Percentiles rank a stretch among this genome's conserved stretches.
phyloP scores from a whole-genome alignment of 1,140 invertebrate species.

The Cyrtorhinus lividipennis region DNA sequence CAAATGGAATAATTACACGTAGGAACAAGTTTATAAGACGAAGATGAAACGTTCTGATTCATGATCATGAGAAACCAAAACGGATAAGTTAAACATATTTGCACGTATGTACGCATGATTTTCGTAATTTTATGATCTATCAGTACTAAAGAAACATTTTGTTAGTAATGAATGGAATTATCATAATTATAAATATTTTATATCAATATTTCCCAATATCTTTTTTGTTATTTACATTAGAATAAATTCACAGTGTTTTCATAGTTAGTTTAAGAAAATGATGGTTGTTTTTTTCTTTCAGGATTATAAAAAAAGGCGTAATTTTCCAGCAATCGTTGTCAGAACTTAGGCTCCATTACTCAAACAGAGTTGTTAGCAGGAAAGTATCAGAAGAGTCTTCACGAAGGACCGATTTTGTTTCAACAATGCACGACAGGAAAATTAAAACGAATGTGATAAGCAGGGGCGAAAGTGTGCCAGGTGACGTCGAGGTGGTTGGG shows the following conservation, averaged over 20 bases:
- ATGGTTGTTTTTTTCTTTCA: background rate
- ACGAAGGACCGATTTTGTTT: too few relatives aligned
- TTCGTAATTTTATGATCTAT: background rate
- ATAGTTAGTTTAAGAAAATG: background rate
- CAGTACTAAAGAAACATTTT: background rate
- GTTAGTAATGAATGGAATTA: background rate
- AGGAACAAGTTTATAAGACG: background rate
- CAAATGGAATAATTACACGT: background rate
- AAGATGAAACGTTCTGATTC: background rate
- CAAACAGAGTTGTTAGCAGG: too few relatives aligned
- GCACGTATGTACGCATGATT: too few relatives aligned
- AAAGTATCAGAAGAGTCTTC: too few relatives aligned
- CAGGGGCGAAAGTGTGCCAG: too few relatives aligned
- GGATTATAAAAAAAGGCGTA: background rate
- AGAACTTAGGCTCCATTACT: background rate
- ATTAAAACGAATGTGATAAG: too few relatives aligned
- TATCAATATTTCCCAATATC: background rate
- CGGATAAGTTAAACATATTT: too few relatives aligned
- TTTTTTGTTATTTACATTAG: constrained; percentile 1
- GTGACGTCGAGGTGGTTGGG: too few relatives aligned
- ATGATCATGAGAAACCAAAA: background rate
- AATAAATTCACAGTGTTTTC: background rate
- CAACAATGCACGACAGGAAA: too few relatives aligned
- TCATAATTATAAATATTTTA: background rate
- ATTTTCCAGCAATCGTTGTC: background rate